Base-by-base conservation (phyloP, 1,140 invertebrate species). In the Aphelenchoides avenae region DNA sequence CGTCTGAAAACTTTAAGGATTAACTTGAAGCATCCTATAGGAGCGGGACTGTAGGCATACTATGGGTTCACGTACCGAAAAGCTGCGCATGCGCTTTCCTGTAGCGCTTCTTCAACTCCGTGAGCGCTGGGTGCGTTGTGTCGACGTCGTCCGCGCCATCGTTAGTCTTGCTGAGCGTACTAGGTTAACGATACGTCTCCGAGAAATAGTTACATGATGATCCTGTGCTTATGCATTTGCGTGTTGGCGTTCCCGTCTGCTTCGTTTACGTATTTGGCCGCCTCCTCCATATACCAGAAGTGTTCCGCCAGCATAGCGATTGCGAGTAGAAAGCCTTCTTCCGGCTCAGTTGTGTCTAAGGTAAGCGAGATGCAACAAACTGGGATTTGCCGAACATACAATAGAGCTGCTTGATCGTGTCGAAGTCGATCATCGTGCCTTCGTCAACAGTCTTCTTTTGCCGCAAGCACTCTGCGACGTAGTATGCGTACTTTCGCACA, bases 391-490 rank as follows among this genome's bases (percentile, higher is more conserved):
- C 0, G 3, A 5, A 60, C 26, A 53, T 65, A 66, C 58, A 37
- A 27, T 26, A 52, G 18, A 63, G 15, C 33, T 65, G 44, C 53
- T 64, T 48, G 24, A 63, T 41, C 18, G 27, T 37, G 11, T 63
- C 57, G n/a, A 70, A 63, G 26, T 70, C 49, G 29, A 63, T 50
- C 61, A 63, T 63, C 5, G 61, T 61, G n/a, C 39, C 66, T n/a
- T 63, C 66, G 29, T 63, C 66, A 5, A 51, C 27, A 7, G 20
- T 5, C 22, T 49, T 50, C 18, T 61, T 60, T 11, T 44, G 20
- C 15, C 31, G 13, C 24, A 69, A 20, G 20, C n/a, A 52, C 22
- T 63, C 24, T 11, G 49, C 22, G n/a, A 63, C 22, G 37, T 47
- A 63, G 24, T 55, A 64, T 9, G 34, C 29, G 20, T 63, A 63